Evolutionary conservation across 2,113 vertebrate genomes (phyloP).

Genomic region (Ochotona curzoniae): DNA sequence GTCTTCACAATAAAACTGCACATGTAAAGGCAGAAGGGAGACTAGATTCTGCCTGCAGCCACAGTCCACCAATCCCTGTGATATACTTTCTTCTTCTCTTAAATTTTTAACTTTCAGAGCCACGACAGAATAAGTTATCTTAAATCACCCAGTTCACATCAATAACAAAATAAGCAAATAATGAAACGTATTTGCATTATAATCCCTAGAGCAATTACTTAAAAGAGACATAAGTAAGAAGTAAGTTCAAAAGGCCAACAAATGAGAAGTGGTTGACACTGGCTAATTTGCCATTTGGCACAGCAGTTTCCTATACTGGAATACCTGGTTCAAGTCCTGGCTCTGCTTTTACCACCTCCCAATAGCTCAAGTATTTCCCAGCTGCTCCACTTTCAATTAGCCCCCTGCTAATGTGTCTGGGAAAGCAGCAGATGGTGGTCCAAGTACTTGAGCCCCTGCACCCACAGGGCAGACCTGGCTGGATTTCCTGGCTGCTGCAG

Average conservation of each 20-base stretch:
- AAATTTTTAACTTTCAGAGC: not conserved
- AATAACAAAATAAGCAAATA: not conserved
- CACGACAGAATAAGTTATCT: not conserved
- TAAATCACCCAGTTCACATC: not conserved
- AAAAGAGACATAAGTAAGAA: not conserved
- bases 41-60: not conserved
- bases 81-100: not conserved
- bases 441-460: no score
- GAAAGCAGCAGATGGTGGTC: no score
- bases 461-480: no score
- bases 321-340: no score
- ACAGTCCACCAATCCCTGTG: not conserved
- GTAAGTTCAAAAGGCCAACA: not conserved
- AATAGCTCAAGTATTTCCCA: no score
- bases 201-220: not conserved
- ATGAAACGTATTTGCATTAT: not conserved
- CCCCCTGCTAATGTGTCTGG: no score
- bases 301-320: no score
- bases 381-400: no score
- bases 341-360: no score
- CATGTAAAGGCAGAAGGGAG: not conserved
- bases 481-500: no score
- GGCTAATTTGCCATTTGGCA: no score
- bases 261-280: not conserved
- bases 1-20: conserved; percentile 6